Evolutionary conservation across 2,888 invertebrate species (phyloP).

Genomic region (Lasioglossum villosulum): DNA sequence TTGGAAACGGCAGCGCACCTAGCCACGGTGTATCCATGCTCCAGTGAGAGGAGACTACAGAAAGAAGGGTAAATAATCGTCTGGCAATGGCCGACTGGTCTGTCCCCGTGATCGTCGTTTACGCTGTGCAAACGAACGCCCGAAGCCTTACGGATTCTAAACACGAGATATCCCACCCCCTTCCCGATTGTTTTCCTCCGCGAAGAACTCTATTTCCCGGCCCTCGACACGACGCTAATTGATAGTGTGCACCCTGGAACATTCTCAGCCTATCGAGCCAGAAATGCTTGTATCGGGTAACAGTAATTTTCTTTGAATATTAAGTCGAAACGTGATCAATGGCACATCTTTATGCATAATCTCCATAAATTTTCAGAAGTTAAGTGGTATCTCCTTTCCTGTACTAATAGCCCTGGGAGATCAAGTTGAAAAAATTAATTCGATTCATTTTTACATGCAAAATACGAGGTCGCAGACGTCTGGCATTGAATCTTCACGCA

Average conservation of each 20-base stretch:
- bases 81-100: slow-evolving; percentile 52
- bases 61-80: slow-evolving; percentile 59
- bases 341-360: not conserved
- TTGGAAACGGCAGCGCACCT: slow-evolving; percentile 40
- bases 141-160: slow-evolving; percentile 57
- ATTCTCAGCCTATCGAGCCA: not conserved
- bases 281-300: not conserved
- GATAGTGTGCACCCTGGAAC: not conserved
- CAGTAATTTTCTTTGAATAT: slow-evolving; percentile 4
- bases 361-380: not conserved
- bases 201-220: slow-evolving; percentile 12
- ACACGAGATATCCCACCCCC: slow-evolving; percentile 42
- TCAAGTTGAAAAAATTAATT: not conserved
- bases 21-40: slow-evolving; percentile 8
- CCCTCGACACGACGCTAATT: slow-evolving; percentile 15
- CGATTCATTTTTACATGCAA: too few species aligned
- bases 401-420: not conserved
- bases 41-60: slow-evolving; percentile 33
- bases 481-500: not conserved
- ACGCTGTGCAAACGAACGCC: slow-evolving; percentile 58
- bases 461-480: too few species aligned
- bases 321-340: not conserved
- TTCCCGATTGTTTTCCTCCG: slow-evolving; percentile 24
- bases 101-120: slow-evolving; percentile 61
- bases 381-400: not conserved